A percentile compares a stretch with the other conserved stretches of the same genome.
phyloP scores from a whole-genome alignment of 2,797 vertebrate genomes.

The Zonotrichia albicollis region DNA sequence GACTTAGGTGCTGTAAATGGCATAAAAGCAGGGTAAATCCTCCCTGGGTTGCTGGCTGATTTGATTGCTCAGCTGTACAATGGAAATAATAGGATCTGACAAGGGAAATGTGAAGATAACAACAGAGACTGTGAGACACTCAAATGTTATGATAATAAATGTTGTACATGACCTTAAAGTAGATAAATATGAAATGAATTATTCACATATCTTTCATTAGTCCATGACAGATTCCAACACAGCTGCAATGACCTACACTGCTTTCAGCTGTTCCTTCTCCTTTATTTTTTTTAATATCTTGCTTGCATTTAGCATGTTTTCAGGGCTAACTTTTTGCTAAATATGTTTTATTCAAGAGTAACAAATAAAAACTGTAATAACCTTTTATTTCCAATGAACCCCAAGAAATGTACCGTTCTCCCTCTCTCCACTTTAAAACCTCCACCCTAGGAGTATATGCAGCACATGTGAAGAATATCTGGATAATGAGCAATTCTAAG shows the following conservation, averaged over 20 bases:
- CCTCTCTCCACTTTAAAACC: constrained; percentile 30
- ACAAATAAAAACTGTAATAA: constrained; percentile 6
- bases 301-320: neutral
- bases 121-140: constrained; percentile 35
- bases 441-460: constrained; percentile 46
- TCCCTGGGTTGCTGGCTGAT: neutral
- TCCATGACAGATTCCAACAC: constrained; percentile 29
- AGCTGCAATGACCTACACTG: constrained; percentile 26
- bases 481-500: constrained; percentile 66
- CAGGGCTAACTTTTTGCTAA: neutral
- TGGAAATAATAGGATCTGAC: constrained; percentile 51
- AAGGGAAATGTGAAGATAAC: constrained; percentile 54
- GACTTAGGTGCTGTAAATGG: neutral
- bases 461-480: constrained; percentile 52
- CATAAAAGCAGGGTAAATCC: constrained; percentile 16
- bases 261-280: neutral
- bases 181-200: constrained; percentile 49
- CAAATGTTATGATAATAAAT: constrained; percentile 52
- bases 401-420: neutral
- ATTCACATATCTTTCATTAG: constrained; percentile 54
- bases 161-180: constrained; percentile 42
- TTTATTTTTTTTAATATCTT: neutral
- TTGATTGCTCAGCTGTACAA: constrained; percentile 10
- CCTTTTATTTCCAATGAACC: neutral
- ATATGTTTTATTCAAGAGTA: neutral